Conservation (phyloP, 92 coral and sea anemone genomes). For the Palythoa caribaeorum region DNA sequence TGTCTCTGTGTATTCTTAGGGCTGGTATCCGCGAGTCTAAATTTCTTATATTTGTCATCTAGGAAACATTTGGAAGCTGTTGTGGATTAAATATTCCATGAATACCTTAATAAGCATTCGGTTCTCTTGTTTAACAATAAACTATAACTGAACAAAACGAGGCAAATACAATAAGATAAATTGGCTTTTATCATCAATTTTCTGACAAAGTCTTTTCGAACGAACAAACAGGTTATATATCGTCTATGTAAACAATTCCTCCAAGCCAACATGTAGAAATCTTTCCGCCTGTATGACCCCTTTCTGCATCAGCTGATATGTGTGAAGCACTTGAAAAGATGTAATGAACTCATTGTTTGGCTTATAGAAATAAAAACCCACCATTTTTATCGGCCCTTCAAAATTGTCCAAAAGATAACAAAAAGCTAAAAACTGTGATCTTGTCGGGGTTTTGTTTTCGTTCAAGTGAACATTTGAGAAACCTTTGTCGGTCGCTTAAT, state of each 20-base stretch:
- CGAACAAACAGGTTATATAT: conserved; percentile 9
- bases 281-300: conserved; percentile 41
- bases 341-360: conserved; percentile 46
- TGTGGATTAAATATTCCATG: conserved; percentile 4
- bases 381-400: conserved; percentile 51
- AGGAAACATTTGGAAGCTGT: conserved; percentile 15
- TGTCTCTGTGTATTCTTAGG: background rate
- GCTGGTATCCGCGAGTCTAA: conserved; percentile 17
- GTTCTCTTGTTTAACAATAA: conserved; percentile 13
- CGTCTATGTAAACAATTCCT: conserved; percentile 18
- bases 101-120: conserved; percentile 19
- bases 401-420: conserved; percentile 43
- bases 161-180: background rate
- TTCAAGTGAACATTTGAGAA: conserved; percentile 47
- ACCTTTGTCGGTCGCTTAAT: conserved; percentile 44
- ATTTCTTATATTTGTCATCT: conserved; percentile 13
- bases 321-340: conserved; percentile 43
- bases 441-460: conserved; percentile 44
- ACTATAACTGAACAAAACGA: conserved; percentile 27
- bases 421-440: conserved; percentile 42
- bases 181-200: background rate
- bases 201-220: conserved; percentile 24
- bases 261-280: conserved; percentile 16
- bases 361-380: conserved; percentile 47
- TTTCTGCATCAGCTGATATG: conserved; percentile 26